Base-by-base conservation (phyloP, 2,888 invertebrate species). In the Drosophila mercatorum region DNA sequence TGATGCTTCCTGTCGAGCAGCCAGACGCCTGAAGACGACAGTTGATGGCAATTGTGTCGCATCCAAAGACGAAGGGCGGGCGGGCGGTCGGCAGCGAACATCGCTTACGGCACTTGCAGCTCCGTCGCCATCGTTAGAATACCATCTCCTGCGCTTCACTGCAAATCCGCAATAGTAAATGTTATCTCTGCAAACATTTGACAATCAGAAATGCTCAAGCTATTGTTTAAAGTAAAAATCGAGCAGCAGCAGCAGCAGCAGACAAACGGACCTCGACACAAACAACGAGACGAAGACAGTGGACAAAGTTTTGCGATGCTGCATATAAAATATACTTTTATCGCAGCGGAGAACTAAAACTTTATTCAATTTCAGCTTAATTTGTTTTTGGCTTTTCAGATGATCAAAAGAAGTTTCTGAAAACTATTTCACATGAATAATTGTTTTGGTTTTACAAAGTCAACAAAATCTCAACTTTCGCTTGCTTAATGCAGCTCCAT, bases 151-250 rank as follows among this genome's bases (percentile, higher is more conserved):
- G 56, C 72, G 78, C 86, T 71, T 69, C 80, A 79, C 57, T 83
- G 77, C 76, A 81, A 85, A 85, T 86, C 86, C 77, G 68, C 72
- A 58, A 88, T 81, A 70, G 84, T 86, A 89, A 87, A 89, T 87
- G 86, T 87, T 87, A 89, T 89, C 86, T 82, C 68, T 70, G 88
- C 88, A 89, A 87, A 87, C 86, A 89, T 87, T 87, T 87, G 88
- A 89, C 86, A 87, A 87, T 87, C 86, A 87, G 79, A 87, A 84
- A 86, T 88, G 86, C 77, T 88, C 88, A 72, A 87, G 87, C 89
- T 81, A 82, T 87, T 87, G 86, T 87, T 87, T 87, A 89, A 89
- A 89, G 70, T 84, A 87, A 86, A 88, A 86, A 86, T 86, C 85
- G 84, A 86, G 86, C 81, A 75, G 67, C 72, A 78, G 61, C 57